Percentiles rank a stretch among this genome's conserved stretches.
Evolutionary conservation across 2,888 invertebrate genomes (phyloP).

Genomic region (Apamea monoglypha): DNA sequence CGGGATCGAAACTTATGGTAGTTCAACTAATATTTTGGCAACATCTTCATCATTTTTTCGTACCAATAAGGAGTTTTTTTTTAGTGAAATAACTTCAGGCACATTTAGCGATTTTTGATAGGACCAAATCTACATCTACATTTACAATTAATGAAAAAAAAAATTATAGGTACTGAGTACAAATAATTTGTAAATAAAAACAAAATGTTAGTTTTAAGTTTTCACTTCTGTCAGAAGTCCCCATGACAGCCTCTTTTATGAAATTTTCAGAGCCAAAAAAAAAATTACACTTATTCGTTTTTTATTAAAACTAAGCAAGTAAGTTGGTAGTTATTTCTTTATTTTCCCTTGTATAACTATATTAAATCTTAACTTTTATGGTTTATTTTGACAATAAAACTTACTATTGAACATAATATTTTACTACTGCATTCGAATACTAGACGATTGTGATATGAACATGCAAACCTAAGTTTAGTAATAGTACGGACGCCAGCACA

Average conservation of each 20-base stretch:
- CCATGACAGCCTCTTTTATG: too few relatives aligned
- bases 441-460: not conserved
- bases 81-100: not conserved
- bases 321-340: not conserved
- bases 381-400: slow-evolving; percentile 32
- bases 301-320: not conserved
- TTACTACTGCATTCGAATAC: slow-evolving; percentile 1
- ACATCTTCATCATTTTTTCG: not conserved
- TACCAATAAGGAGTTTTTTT: not conserved
- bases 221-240: too few relatives aligned
- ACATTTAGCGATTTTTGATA: not conserved
- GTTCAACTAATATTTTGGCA: not conserved
- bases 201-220: too few relatives aligned
- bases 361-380: not conserved
- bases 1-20: too few relatives aligned
- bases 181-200: too few relatives aligned
- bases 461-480: not conserved
- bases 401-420: slow-evolving; percentile 6
- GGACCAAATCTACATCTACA: too few relatives aligned
- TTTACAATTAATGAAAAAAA: too few relatives aligned
- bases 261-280: too few relatives aligned
- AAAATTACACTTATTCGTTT: not conserved
- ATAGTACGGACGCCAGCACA: too few relatives aligned
- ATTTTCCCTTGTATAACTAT: not conserved
- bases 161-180: too few relatives aligned